Evolutionary conservation across 2,888 invertebrate species (phyloP).

Genomic region (Agonopterix heracliana): DNA sequence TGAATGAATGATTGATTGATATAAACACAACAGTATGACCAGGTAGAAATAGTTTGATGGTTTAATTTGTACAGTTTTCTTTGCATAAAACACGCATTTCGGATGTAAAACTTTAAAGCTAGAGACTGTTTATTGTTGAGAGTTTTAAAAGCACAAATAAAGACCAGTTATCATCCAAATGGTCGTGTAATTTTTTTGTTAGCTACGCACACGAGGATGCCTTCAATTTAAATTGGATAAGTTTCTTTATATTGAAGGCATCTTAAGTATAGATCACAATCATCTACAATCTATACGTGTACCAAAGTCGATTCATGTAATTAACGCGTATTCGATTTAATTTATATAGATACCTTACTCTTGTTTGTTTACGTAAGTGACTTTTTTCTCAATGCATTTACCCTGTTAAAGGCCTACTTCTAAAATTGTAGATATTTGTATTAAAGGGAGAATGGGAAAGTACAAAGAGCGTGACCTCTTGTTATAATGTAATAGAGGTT

Average conservation of each 20-base stretch:
- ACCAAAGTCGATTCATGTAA: constrained; percentile 10
- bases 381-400: constrained; percentile 50
- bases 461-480: constrained; percentile 29
- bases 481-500: background rate
- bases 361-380: constrained; percentile 21
- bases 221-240: too few species aligned
- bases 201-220: too few species aligned
- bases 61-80: too few species aligned
- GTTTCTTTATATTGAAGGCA: too few species aligned
- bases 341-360: constrained; percentile 15
- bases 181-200: background rate
- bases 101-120: constrained; percentile 18
- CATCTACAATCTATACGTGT: constrained; percentile 11
- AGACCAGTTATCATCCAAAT: background rate
- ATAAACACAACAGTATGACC: too few species aligned
- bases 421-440: constrained; percentile 49
- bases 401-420: constrained; percentile 58
- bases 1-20: too few species aligned
- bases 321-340: constrained; percentile 23
- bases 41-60: too few species aligned
- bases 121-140: constrained; percentile 50
- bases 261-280: too few species aligned
- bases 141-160: constrained; percentile 39
- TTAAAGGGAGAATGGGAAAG: constrained; percentile 29
- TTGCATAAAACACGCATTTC: too few species aligned